These are phyloP conservation scores for Peromyscus melanophrys DNA, from an alignment of 2,797 vertebrate species.

Conservation along the genomic window DNA sequence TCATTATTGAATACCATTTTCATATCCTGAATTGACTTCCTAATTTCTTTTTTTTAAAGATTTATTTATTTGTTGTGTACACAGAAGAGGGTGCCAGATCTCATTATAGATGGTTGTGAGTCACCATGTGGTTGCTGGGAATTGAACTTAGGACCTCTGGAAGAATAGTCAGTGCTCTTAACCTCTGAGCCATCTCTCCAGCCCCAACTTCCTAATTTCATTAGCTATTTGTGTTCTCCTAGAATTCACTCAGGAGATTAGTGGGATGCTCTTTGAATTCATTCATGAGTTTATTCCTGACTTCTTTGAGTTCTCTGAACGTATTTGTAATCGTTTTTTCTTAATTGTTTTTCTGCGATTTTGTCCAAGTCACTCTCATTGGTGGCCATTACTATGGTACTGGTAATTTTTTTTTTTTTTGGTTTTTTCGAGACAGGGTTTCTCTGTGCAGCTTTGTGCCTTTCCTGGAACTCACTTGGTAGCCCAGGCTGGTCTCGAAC, in stretches of 20 bases:
- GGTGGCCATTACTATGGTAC: background rate
- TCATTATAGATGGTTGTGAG: too few relatives aligned
- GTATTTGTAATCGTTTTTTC: background rate
- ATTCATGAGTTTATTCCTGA: background rate
- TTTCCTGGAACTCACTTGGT: too few relatives aligned
- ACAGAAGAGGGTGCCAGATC: too few relatives aligned
- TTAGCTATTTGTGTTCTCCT: background rate
- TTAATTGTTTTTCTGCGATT: background rate
- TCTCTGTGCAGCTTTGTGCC: too few relatives aligned
- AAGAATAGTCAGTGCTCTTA: too few relatives aligned
- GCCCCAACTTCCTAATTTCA: background rate
- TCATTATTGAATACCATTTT: background rate
- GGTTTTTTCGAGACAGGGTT: too few relatives aligned
- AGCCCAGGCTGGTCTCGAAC: too few relatives aligned
- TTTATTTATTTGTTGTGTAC: too few relatives aligned
- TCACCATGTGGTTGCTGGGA: too few relatives aligned
- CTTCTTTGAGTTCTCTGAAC: background rate
- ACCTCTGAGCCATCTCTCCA: too few relatives aligned
- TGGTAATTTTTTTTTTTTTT: background rate
- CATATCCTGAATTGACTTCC: background rate
- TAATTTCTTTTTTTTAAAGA: background rate
- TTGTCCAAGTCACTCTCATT: background rate
- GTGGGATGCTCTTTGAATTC: background rate
- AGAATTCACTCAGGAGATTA: background rate
- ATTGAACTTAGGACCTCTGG: too few relatives aligned